phyloP scores from a whole-genome alignment of 2,113 vertebrate genomes.

The Aegotheles bennettii region DNA sequence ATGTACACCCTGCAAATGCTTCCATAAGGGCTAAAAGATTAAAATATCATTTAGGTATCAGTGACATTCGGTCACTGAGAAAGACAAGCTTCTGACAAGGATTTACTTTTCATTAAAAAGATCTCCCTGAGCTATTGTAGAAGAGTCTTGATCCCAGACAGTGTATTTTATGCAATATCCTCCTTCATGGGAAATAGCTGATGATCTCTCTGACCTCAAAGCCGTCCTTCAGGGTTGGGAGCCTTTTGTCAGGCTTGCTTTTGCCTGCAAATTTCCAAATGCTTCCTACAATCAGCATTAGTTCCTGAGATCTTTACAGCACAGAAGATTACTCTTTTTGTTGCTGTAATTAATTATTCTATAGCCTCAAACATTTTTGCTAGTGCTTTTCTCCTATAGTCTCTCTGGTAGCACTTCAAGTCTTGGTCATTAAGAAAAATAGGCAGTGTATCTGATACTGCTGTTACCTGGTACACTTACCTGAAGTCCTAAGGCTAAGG shows the following conservation, averaged over 20 bases:
- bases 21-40: background rate
- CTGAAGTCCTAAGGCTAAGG: background rate
- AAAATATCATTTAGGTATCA: background rate
- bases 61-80: background rate
- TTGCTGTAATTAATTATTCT: background rate
- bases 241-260: background rate
- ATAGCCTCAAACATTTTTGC: background rate
- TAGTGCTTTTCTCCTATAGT: background rate
- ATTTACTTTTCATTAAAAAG: slow-evolving; percentile 8
- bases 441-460: background rate
- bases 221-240: background rate
- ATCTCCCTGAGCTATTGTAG: background rate
- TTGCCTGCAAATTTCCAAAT: background rate
- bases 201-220: background rate
- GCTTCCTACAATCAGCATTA: background rate
- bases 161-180: background rate
- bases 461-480: background rate
- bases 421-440: background rate
- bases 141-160: background rate
- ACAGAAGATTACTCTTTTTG: background rate
- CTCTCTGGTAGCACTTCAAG: background rate
- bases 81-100: background rate
- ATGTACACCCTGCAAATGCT: background rate
- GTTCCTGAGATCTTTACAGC: background rate
- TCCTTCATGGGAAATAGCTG: background rate